Conservation (phyloP, 2,113 vertebrate genomes). For the Prolemur simus region DNA sequence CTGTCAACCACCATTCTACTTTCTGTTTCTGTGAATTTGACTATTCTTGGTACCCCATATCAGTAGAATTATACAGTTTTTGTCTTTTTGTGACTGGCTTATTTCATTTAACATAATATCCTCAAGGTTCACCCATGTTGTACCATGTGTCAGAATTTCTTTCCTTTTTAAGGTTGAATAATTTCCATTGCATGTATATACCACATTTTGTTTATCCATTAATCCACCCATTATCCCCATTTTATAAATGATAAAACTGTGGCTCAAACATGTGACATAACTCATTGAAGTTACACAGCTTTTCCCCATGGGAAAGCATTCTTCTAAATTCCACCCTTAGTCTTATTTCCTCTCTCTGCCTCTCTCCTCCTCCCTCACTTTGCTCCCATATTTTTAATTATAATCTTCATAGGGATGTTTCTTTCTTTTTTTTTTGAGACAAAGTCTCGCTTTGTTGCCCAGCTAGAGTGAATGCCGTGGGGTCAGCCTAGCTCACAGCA, state of each 20-base stretch:
- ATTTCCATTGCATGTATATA: background rate
- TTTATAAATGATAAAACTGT: background rate
- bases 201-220: background rate
- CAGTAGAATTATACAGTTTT: background rate
- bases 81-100: background rate
- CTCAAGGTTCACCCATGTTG: background rate
- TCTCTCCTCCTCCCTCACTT: background rate
- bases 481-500: too few species aligned
- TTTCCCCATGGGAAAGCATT: background rate
- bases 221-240: background rate
- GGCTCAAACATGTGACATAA: background rate
- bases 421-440: too few species aligned
- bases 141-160: background rate
- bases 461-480: too few species aligned
- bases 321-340: background rate
- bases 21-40: background rate
- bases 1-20: background rate
- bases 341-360: background rate
- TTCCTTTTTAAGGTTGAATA: background rate
- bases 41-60: background rate
- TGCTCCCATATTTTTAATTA: background rate
- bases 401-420: background rate
- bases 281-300: background rate
- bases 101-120: background rate
- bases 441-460: too few species aligned